phyloP scores from a whole-genome alignment of 2,113 vertebrate genomes.

The Pomatostomus ruficeps region DNA sequence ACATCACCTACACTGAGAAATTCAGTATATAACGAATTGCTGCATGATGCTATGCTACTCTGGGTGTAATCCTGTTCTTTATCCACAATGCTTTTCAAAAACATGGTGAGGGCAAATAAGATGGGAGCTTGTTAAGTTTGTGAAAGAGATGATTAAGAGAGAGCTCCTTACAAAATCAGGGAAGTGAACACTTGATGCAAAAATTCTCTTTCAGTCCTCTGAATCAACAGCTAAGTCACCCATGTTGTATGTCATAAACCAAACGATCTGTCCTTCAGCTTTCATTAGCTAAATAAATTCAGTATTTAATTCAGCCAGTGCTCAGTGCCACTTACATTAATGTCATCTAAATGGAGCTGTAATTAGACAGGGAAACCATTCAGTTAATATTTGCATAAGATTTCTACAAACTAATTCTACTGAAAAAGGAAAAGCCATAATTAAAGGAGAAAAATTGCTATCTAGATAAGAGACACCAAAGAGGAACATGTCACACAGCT shows the following conservation, averaged over 20 bases:
- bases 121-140: not conserved
- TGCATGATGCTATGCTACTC: not conserved
- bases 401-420: not conserved
- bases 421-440: conserved; percentile 17
- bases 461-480: conserved; percentile 12
- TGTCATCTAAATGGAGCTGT: not conserved
- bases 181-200: not conserved
- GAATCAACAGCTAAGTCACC: not conserved
- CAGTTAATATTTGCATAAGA: conserved; percentile 12
- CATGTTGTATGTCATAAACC: not conserved
- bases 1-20: not conserved
- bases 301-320: not conserved
- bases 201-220: not conserved
- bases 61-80: not conserved
- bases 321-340: not conserved
- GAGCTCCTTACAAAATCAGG: not conserved
- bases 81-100: not conserved
- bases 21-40: not conserved
- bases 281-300: not conserved
- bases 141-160: not conserved
- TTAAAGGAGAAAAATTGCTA: conserved; percentile 26
- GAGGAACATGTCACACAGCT: not conserved
- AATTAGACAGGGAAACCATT: conserved; percentile 42
- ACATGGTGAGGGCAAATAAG: not conserved
- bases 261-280: conserved; percentile 8